Base-by-base conservation (phyloP, 2,113 vertebrate species). In the Zingel zingel region DNA sequence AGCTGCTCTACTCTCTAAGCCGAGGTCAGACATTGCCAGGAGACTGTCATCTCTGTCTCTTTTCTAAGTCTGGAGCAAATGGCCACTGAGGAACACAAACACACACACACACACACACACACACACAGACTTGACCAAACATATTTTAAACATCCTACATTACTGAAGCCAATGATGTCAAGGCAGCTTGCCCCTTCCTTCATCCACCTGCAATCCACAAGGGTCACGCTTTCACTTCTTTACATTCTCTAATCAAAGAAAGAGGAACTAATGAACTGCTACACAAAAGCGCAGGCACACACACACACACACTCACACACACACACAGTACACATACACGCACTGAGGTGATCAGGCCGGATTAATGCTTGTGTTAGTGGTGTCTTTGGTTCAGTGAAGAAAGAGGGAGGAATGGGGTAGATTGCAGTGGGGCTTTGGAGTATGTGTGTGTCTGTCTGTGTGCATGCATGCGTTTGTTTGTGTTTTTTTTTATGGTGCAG, bases 21-120 rank as follows among this genome's bases (percentile, higher is more conserved):
- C 85, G 57, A 93, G 90, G 91, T 92, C 89, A 92, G 85, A 86
- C 73, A 80, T 70, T 68, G 78, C 85, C 88, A 84, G 67, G 89
- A 89, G 91, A 91, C 75, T 79, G 69, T 79, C 77, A 90, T 87
- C 79, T 78, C 81, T 74, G 83, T 85, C 86, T 90, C 78, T 65
- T 77, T 74, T 51, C 79, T 83, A 83, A 89, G 84, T 87, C 58
- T 79, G 66, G 84, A 83, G 76, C 85, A 86, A 72, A 78, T 72
- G 81, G 76, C 77, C 82, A 81, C 84, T 62, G 18, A 84, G 79
- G 79, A 71, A 78, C 12, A 74, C 30, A 50, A 30, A 65, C 67
- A 82, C 74, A 56, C 62, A 62, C 74, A 56, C 67, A 72, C 18
- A 72, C 21, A 43, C 36, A 61, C 63, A 79, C 70, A 68, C 27